phyloP scores from a whole-genome alignment of 2,888 invertebrate species.

The Ptychoptera albimana region DNA sequence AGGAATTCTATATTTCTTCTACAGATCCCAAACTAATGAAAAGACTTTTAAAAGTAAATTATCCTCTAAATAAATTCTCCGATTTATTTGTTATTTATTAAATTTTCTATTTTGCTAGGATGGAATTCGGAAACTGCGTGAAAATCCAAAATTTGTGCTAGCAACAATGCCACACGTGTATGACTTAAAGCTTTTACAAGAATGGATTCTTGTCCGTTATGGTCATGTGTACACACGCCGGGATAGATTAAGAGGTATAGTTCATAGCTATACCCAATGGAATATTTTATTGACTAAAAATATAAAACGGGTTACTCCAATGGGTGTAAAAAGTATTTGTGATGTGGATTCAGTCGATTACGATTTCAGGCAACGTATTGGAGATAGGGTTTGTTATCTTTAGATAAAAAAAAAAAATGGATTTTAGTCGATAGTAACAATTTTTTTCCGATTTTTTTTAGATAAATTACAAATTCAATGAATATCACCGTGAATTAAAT shows the following conservation, averaged over 20 bases:
- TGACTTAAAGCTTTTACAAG: slow-evolving; percentile 17
- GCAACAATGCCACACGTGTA: slow-evolving; percentile 21
- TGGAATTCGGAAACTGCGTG: slow-evolving; percentile 15
- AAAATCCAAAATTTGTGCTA: slow-evolving; percentile 20
- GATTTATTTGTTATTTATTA: no score
- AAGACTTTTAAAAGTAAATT: slow-evolving; percentile 13
- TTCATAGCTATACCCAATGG: no score
- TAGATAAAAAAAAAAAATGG: no score
- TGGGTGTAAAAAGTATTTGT: no score
- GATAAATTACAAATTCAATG: slow-evolving; percentile 8
- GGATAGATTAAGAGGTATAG: slow-evolving; percentile 11
- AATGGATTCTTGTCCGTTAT: slow-evolving; percentile 20
- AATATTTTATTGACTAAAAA: no score
- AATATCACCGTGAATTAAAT: slow-evolving; percentile 13
- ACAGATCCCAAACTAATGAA: slow-evolving; percentile 16
- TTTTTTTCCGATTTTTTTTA: slow-evolving; percentile 7
- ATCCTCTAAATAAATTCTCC: no score
- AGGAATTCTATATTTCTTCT: slow-evolving; percentile 12
- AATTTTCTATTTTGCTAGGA: no score
- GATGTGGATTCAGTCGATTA: slow-evolving; percentile 10
- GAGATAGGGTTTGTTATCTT: slow-evolving; percentile 11
- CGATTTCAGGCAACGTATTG: slow-evolving; percentile 10
- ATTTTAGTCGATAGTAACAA: no score
- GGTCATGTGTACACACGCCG: slow-evolving; percentile 16
- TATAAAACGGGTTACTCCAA: no score